These are phyloP conservation scores for Amblyjoppa proteus DNA, from an alignment of 2,888 invertebrate genomes.

Conservation along the genomic window DNA sequence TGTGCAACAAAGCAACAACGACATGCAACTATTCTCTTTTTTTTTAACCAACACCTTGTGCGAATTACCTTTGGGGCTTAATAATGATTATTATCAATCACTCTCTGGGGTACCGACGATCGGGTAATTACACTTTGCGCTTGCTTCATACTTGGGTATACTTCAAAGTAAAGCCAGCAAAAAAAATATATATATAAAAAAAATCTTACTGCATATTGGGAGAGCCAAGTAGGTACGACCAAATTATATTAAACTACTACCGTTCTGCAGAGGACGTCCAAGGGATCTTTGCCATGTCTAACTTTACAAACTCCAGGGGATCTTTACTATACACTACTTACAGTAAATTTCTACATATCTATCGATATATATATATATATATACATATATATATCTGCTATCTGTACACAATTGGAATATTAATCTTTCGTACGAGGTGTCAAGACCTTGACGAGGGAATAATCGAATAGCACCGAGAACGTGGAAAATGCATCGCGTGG, in stretches of 20 bases:
- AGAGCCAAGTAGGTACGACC: constrained; percentile 25
- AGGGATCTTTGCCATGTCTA: not conserved
- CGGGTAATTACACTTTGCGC: not conserved
- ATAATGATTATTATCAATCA: constrained; percentile 40
- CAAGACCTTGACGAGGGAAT: constrained; percentile 28
- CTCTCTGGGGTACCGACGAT: not conserved
- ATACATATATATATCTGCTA: constrained; percentile 32
- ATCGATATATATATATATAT: constrained; percentile 38
- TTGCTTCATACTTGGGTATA: constrained; percentile 30
- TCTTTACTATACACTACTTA: constrained; percentile 54
- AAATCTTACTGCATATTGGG: not conserved
- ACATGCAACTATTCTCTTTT: constrained; percentile 76
- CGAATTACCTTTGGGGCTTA: constrained; percentile 54
- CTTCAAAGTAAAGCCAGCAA: constrained; percentile 43
- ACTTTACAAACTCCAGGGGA: not conserved
- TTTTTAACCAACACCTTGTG: constrained; percentile 69
- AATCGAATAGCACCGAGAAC: constrained; percentile 10
- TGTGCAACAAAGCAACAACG: constrained; percentile 84
- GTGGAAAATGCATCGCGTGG: not conserved
- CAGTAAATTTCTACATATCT: constrained; percentile 55
- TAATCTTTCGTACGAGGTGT: constrained; percentile 16
- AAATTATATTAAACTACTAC: constrained; percentile 25
- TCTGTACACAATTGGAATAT: constrained; percentile 45
- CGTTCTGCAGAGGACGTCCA: constrained; percentile 46
- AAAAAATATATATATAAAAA: not conserved